Evolutionary conservation across 1,140 invertebrate genomes (phyloP), one percentile per base, ranked within the genome.

Genomic region (Listronotus bonariensis): DNA sequence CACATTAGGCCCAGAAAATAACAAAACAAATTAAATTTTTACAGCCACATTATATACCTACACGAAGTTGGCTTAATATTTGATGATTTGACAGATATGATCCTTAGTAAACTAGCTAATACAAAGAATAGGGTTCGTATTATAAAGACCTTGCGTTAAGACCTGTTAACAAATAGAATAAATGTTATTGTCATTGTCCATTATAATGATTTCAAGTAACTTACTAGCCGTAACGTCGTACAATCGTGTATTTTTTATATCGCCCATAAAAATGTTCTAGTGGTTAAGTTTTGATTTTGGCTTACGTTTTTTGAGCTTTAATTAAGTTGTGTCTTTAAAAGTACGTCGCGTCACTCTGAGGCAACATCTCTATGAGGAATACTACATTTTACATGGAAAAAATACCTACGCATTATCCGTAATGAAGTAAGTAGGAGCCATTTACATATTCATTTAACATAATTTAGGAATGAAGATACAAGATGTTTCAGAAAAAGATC

Each of bases 141-240:
- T 66, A 54, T 66, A 66, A 66, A 66, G 64, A 66, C 64, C 64
- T 66, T 66, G 64, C 64, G 54, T 66, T 66, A 55, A 60, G 64
- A 51, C 64, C 42, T 59, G 64, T 66, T 66, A 66, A 66, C 64
- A 66, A 66, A 66, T 66, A 66, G 64, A 66, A 56, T 66, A 57
- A 66, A 60, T 59, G 55, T 66, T 66, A 66, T 66, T 66, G 64
- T 66, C 56, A 66, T 42, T 54, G 56, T 66, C 64, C 64, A 60
- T 66, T 55, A 66, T 66, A 66, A 66, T 66, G 64, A 66, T 66
- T 59, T 59, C 49, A 66, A 60, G 64, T 60, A 60, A 53, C 62
- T 57, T 43, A 52, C 43, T 65, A 57, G 48, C 40, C 46, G 57
- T 14, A 56, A 17, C 26, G 54, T 46, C 56, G 49, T 54, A 49